Evolutionary conservation across 2,888 invertebrate species (phyloP), one percentile per base, ranked within the genome.

Genomic region (Lordiphosa fenestrarum): DNA sequence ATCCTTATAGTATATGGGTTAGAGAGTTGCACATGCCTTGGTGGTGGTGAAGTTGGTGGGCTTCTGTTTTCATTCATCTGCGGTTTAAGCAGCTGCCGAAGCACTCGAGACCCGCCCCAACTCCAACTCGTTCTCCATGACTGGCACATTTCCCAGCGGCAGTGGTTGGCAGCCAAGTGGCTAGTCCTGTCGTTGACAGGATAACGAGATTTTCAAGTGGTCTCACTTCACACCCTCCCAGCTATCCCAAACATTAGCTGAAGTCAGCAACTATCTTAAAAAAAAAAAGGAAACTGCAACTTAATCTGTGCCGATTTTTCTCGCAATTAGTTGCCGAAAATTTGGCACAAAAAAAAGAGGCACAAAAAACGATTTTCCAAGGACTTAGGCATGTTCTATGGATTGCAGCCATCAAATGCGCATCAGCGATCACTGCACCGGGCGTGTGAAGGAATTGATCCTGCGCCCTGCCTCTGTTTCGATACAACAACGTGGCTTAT

Each of bases 181-280:
- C 54, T 33, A 49, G 57, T 67, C 53, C 73, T 77, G 73, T 69
- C 62, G 75, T 64, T 85, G 87, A 87, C 87, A 87, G 87, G 73
- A 84, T 87, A 87, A 87, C 85, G 87, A 87, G 87, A 87, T 87
- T 86, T 78, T 87, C 75, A 84, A 87, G 87, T 87, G 87, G 73
- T 51, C 69, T 37, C 53, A 52, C 53, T 80, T 83, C 69, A 73
- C 84, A 81, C 84, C 81, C 75, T 63, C 67, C 48, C 19, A n/a
- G n/a, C n/a, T n/a, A n/a, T n/a, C n/a, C n/a, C n/a, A 19, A 23
- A 19, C 25, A 54, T 7, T 52, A 30, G 15, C 38, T 33, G 21
- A 40, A 38, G 50, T 57, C n/a, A 48, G 44, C 56, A 33, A 49
- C 40, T 30, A 51, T 37, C 51, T 36, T 4, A 5, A 33, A 39